Conservation (phyloP, 2,113 vertebrate species). For the Neopipo cinnamomea region DNA sequence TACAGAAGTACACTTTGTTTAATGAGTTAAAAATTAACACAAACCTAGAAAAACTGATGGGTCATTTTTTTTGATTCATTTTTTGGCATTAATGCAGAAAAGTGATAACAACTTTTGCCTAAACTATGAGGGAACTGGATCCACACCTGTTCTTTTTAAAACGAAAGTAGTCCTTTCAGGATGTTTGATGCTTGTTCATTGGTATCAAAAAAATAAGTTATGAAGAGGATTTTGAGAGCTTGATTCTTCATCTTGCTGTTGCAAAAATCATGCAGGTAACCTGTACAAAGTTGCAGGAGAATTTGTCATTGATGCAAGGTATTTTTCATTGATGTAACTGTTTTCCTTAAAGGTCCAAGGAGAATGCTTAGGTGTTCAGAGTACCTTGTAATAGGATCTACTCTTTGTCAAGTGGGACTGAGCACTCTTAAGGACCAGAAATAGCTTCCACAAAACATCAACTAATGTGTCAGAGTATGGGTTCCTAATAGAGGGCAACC, state of each 20-base stretch:
- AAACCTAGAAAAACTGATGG: constrained; percentile 35
- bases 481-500: not conserved
- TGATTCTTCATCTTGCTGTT: not conserved
- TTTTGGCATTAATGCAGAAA: constrained; percentile 11
- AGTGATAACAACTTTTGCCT: not conserved
- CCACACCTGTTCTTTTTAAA: not conserved
- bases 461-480: not conserved
- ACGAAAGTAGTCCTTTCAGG: not conserved
- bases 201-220: not conserved
- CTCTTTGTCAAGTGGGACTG: not conserved
- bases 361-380: not conserved
- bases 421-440: not conserved
- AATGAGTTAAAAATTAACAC: constrained; percentile 29
- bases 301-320: not conserved
- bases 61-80: constrained; percentile 42
- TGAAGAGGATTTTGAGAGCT: not conserved
- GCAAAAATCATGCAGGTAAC: not conserved
- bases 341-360: not conserved
- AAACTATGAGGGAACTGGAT: not conserved
- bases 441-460: not conserved
- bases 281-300: not conserved
- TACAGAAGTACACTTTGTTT: constrained; percentile 33
- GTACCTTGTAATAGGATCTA: not conserved
- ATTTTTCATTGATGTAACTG: not conserved
- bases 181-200: not conserved